A percentile compares a stretch with the other conserved stretches of the same genome.
Conservation (phyloP, 2,113 vertebrate genomes). For the Eurystomus gularis region DNA sequence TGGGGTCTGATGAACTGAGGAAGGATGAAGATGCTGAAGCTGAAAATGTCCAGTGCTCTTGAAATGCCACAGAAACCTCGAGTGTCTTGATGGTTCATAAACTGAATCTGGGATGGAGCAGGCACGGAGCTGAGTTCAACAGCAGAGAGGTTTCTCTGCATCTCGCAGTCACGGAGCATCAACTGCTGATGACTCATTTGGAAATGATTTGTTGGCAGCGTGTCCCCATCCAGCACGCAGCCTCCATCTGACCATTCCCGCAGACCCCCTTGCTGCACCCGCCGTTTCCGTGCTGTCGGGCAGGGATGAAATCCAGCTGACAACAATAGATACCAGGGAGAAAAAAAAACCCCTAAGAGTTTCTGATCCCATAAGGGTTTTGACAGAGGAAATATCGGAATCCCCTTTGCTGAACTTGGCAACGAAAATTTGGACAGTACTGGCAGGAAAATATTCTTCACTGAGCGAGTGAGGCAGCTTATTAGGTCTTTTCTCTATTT, state of each 20-base stretch:
- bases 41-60: background rate
- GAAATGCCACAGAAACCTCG: background rate
- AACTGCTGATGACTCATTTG: slow-evolving; percentile 15
- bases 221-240: background rate
- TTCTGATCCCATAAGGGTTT: background rate
- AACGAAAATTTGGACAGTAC: background rate
- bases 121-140: background rate
- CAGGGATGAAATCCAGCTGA: background rate
- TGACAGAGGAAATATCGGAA: background rate
- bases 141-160: background rate
- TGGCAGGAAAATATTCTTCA: slow-evolving; percentile 40
- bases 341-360: background rate
- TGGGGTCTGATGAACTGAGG: background rate
- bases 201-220: background rate
- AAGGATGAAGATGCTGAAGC: background rate
- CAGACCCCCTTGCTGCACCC: background rate
- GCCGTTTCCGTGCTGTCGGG: background rate
- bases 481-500: background rate
- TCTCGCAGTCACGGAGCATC: background rate
- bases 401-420: background rate
- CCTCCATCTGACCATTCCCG: background rate
- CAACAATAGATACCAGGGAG: background rate
- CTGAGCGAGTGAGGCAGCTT: background rate
- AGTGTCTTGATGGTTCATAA: accelerated
- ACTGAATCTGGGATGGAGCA: background rate